Conservation (phyloP, 1,140 invertebrate genomes). For the Atopsyche davidsoni region DNA sequence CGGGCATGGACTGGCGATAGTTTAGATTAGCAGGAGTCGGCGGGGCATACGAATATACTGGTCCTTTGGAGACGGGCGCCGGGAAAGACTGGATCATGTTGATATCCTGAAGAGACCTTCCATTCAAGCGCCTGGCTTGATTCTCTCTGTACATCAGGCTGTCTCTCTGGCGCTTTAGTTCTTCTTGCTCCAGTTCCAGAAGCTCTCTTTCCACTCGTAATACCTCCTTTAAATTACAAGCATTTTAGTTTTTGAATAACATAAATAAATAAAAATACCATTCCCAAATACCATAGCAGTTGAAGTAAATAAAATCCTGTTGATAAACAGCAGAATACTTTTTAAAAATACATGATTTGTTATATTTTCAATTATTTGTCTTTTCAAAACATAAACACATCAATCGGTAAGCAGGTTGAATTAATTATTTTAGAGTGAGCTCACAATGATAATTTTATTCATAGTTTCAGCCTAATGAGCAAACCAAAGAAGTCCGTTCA, state of each 20-base stretch:
- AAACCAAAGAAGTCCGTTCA: too few species aligned
- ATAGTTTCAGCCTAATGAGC: too few species aligned
- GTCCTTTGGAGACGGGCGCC: constrained; percentile 35
- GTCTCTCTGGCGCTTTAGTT: constrained; percentile 65
- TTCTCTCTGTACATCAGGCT: constrained; percentile 60
- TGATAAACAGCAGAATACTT: too few species aligned
- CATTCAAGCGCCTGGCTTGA: constrained; percentile 52
- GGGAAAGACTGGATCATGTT: constrained; percentile 34
- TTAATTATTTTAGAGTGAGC: too few species aligned
- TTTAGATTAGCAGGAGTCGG: constrained; percentile 37
- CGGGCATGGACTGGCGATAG: constrained; percentile 65
- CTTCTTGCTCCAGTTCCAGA: constrained; percentile 68
- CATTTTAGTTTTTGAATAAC: not conserved
- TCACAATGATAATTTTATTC: too few species aligned
- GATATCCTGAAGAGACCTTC: constrained; percentile 57
- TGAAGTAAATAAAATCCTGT: too few species aligned
- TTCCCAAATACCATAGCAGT: too few species aligned
- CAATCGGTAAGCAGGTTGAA: too few species aligned
- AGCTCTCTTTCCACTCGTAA: constrained; percentile 69
- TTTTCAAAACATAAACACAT: too few species aligned
- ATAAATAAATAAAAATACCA: not conserved
- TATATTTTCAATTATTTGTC: too few species aligned
- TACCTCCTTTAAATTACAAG: constrained; percentile 52
- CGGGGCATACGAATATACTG: constrained; percentile 31
- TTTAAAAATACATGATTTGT: too few species aligned